phyloP scores from a whole-genome alignment of 2,888 invertebrate genomes.

The Thymelicus sylvestris region DNA sequence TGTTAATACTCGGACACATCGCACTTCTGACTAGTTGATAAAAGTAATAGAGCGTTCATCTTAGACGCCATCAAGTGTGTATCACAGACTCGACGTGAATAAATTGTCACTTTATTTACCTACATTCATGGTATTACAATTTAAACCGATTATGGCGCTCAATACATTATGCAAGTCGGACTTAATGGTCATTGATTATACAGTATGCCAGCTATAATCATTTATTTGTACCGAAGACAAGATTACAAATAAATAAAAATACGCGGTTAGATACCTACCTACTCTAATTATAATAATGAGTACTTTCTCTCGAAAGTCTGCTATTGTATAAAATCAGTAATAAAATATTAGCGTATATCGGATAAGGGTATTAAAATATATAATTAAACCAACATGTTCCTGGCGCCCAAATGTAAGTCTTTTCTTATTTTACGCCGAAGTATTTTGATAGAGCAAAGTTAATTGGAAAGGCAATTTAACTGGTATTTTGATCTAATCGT shows the following conservation, averaged over 20 bases:
- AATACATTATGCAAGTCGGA: slow-evolving; percentile 25
- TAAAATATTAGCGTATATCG: too few species aligned
- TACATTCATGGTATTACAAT: slow-evolving; percentile 30
- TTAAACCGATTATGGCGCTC: slow-evolving; percentile 31
- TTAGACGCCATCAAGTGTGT: slow-evolving; percentile 12
- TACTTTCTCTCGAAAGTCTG: too few species aligned
- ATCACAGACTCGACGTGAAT: slow-evolving; percentile 16
- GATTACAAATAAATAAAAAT: slow-evolving; percentile 8
- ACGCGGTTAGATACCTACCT: background rate
- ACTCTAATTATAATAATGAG: too few species aligned
- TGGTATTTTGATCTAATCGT: too few species aligned
- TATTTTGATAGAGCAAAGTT: too few species aligned
- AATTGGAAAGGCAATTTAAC: too few species aligned
- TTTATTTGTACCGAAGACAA: slow-evolving; percentile 27
- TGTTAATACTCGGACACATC: background rate
- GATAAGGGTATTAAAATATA: too few species aligned
- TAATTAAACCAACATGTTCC: too few species aligned
- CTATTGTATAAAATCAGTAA: too few species aligned
- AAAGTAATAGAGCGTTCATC: slow-evolving; percentile 18
- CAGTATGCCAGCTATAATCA: slow-evolving; percentile 18
- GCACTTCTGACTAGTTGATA: background rate
- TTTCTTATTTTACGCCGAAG: too few species aligned
- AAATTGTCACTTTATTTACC: slow-evolving; percentile 20
- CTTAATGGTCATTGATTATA: slow-evolving; percentile 21
- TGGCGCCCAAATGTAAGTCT: too few species aligned